A percentile compares a stretch with the other conserved stretches of the same genome.
These are phyloP conservation scores for Choloepus didactylus DNA, from an alignment of 2,797 vertebrate genomes.

Conservation along the genomic window DNA sequence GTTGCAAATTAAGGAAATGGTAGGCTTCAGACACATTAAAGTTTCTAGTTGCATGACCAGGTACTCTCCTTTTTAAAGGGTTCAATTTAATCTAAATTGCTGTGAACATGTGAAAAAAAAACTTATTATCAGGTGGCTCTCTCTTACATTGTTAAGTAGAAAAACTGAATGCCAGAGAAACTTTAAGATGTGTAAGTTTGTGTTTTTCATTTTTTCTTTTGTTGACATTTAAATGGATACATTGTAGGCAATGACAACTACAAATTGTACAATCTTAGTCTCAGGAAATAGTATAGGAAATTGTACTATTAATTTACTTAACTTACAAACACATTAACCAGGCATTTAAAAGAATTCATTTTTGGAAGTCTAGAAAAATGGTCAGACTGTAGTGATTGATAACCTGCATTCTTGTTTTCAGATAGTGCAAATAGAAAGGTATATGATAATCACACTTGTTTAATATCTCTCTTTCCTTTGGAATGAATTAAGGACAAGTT, in stretches of 20 bases:
- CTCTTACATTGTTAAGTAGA: not conserved
- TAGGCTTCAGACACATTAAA: slow-evolving; percentile 1
- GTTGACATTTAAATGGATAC: slow-evolving; percentile 14
- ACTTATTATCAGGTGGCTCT: slow-evolving; percentile 31
- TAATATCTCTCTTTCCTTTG: slow-evolving; percentile 30
- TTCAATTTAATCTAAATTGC: slow-evolving; percentile 11
- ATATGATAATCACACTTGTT: slow-evolving; percentile 35
- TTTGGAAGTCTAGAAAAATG: slow-evolving; percentile 66
- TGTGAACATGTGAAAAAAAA: slow-evolving; percentile 36
- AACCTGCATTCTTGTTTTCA: slow-evolving; percentile 41
- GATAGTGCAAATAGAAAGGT: not conserved
- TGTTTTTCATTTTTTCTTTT: slow-evolving; percentile 14
- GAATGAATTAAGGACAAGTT: slow-evolving; percentile 44
- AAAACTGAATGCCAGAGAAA: slow-evolving; percentile 43
- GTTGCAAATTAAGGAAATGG: not conserved
- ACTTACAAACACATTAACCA: slow-evolving; percentile 41
- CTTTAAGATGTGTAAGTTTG: slow-evolving; percentile 24
- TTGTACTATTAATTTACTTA: not conserved
- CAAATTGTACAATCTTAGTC: not conserved
- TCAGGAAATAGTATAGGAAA: slow-evolving; percentile 36
- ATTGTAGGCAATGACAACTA: not conserved
- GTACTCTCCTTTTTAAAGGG: slow-evolving; percentile 7
- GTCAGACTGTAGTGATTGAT: not conserved
- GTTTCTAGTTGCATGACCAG: not conserved
- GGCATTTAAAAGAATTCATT: slow-evolving; percentile 14